Evolutionary conservation across 23 tunicate genomes (phyloP).

Genomic region (Botrylloides violaceus): DNA sequence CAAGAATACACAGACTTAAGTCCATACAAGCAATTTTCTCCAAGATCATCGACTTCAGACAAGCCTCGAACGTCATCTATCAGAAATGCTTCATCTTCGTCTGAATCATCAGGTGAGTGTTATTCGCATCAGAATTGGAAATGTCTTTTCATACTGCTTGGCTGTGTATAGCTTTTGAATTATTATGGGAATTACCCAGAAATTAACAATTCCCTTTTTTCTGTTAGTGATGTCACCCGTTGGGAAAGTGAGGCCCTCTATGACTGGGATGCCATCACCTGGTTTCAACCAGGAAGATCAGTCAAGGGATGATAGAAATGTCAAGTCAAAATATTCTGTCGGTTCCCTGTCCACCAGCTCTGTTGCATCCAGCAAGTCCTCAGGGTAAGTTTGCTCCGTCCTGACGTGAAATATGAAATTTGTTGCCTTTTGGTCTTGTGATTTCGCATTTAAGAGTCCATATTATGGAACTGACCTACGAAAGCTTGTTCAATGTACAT

Average conservation of each 20-base stretch:
- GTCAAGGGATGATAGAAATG: neutral
- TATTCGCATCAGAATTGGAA: no score
- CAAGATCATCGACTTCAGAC: neutral
- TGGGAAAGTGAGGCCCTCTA: neutral
- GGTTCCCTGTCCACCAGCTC: neutral
- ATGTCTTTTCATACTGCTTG: no score
- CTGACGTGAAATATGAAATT: no score
- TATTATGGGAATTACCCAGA: no score
- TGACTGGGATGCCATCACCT: neutral
- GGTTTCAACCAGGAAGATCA: neutral
- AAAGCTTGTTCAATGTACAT: no score
- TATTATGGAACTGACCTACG: no score
- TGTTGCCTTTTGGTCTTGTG: no score
- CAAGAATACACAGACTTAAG: constrained; percentile 20
- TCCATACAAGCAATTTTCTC: constrained; percentile 18
- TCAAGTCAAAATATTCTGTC: neutral
- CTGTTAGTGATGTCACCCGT: neutral
- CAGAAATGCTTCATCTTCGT: constrained; percentile 16
- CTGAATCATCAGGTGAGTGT: constrained; percentile 18
- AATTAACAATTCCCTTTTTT: no score
- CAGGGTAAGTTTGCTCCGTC: constrained; percentile 1
- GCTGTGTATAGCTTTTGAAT: no score
- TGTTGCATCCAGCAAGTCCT: neutral
- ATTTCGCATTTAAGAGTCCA: no score
- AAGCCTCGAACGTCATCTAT: neutral